Evolutionary conservation across 1,140 invertebrate genomes (phyloP), one percentile per base, ranked within the genome.

Genomic region (Drosophila pallidifrons): DNA sequence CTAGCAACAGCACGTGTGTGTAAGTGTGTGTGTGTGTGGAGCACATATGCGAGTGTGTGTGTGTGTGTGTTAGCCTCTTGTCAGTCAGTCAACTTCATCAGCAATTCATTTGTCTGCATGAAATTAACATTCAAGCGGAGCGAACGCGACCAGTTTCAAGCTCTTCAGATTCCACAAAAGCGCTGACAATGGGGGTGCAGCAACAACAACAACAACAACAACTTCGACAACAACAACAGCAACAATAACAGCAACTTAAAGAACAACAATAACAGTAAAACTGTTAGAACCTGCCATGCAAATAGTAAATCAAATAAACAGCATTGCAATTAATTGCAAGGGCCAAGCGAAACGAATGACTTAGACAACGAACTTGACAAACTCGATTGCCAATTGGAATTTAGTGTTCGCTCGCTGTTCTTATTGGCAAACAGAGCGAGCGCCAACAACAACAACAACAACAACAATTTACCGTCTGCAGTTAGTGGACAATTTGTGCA

Each of bases 51-150:
- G 3, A 25, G 20, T 46, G 49, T 46, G 64, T 47, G 41, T 66
- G 28, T 47, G 52, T 57, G 51, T 43, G 49, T 45, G 63, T 41
- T 65, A 30, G 51, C 60, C 32, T 6, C 63, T 54, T 52, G 61
- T 63, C 30, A 35, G 46, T 30, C 46, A 11, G 46, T 51, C 61
- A 63, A 35, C 51, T 63, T 25, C 28, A 70, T 51, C 59, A 63
- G 64, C 73, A 63, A 85, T 80, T 83, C 77, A 83, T 80, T 83
- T 83, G 77, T 68, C 58, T 66, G 81, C 75, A 51, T 63, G 54
- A 55, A 83, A 85, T 85, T 80, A 83, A 65, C 61, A 38, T 51
- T 35, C 64, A 66, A 67, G 66, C 61, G 30, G 51, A 61, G 55
- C 64, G 10, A 58, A 61, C 55, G 41, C 15, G 32, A 32, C 55